Evolutionary conservation across 2,113 vertebrate genomes (phyloP), one percentile per base, ranked within the genome.

Genomic region (Microtus pennsylvanicus): DNA sequence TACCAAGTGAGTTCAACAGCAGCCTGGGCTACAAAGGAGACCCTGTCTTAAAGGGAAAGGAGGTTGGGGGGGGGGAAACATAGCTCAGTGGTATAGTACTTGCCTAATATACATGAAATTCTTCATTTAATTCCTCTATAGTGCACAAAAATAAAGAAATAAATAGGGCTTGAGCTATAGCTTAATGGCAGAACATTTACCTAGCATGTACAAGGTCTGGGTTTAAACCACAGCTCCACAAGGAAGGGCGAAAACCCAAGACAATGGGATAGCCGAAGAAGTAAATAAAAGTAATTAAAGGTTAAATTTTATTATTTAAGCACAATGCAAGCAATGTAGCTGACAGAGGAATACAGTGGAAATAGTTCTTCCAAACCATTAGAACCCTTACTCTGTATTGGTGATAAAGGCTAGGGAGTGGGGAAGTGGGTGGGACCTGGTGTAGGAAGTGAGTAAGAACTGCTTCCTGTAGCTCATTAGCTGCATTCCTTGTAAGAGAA

Each of bases 361-460:
- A 75, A 87, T 91, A 24, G 50, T 86, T 94, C 74, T 89, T 87
- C 1, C 61, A 93, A 93, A 87, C 52, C 87, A 38, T 67, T 72
- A 83, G 94, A 87, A 91, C 19, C 30, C 58, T n/a, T 86, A 35
- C 77, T 74, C 35, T 22, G 35, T 85, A 63, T n/a, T 87, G 42
- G 38, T 52, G 69, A 61, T 91, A 45, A 50, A 24, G 58, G 63
- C 65, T 93, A 72, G 69, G 13, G 16, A 45, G 21, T 89, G 35
- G 38, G 42, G 67, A 88, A 72, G 50, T 61, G n/a, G 89, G 87
- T 58, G 47, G 72, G 33, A 45, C 47, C 70, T 90, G n/a, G 30
- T 4, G 55, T 75, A 91, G 91, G 88, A 97, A 94, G 82, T 95
- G 82, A 97, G 55, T 94, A 97, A 96, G 89, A 87, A 5, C 28